Evolutionary conservation across 2,888 invertebrate genomes (phyloP).

Genomic region (Papilio protenor): DNA sequence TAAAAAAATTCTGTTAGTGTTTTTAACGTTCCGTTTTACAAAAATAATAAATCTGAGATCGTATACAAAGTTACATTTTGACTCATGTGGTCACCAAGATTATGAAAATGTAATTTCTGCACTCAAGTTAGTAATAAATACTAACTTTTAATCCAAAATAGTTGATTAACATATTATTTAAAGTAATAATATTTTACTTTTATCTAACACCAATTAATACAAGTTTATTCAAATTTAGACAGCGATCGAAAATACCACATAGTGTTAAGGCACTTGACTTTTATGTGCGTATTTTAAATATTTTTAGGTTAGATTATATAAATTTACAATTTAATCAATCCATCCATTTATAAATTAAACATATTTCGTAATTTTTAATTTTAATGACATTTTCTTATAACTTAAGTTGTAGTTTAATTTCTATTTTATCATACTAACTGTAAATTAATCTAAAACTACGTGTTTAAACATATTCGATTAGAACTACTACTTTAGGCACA

Average conservation of each 20-base stretch:
- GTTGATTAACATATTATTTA: neutral
- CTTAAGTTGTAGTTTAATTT: neutral
- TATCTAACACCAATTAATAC: neutral
- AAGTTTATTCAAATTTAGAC: conserved; percentile 48
- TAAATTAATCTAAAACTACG: conserved; percentile 9
- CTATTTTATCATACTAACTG: neutral
- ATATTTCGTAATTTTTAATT: neutral
- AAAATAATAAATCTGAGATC: neutral
- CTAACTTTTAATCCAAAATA: no score
- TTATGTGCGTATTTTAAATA: conserved; percentile 21
- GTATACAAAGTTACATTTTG: neutral
- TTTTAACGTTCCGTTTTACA: neutral
- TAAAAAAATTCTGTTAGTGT: neutral
- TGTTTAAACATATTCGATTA: conserved; percentile 12
- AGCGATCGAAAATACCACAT: neutral
- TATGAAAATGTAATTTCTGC: neutral
- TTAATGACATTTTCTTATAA: neutral
- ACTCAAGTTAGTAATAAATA: no score
- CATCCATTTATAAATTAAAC: neutral
- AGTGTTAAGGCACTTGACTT: conserved; percentile 38
- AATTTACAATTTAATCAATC: neutral
- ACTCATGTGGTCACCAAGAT: neutral
- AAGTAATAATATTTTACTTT: neutral
- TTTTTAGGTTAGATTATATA: neutral
- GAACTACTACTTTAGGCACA: conserved; percentile 47